Percentiles rank a stretch among this genome's conserved stretches.
Evolutionary conservation across 2,888 invertebrate genomes (phyloP).

Genomic region (Cabera pusaria): DNA sequence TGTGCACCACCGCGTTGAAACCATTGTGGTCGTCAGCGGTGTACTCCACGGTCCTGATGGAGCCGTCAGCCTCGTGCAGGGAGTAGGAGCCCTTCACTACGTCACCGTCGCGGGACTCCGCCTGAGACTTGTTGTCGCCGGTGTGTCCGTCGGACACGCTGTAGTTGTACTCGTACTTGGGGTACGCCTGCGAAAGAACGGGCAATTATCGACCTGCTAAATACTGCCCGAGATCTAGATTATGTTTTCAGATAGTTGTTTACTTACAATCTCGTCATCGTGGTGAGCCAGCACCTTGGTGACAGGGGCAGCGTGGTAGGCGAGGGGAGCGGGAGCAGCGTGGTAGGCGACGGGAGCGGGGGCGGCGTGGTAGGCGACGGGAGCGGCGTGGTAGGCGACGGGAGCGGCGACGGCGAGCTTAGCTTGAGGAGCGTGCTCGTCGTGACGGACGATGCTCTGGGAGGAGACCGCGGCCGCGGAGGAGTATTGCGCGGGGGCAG

Average conservation of each 20-base stretch:
- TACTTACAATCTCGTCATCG: slow-evolving; percentile 13
- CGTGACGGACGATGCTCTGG: slow-evolving; percentile 63
- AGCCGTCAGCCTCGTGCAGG: slow-evolving; percentile 82
- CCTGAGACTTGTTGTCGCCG: slow-evolving; percentile 82
- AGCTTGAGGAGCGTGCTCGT: slow-evolving; percentile 45
- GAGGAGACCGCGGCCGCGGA: slow-evolving; percentile 58
- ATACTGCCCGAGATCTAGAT: too few relatives aligned
- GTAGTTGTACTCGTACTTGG: slow-evolving; percentile 79
- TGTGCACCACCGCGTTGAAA: slow-evolving; percentile 65
- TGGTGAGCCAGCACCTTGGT: slow-evolving; percentile 23
- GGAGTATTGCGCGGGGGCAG: slow-evolving; percentile 59
- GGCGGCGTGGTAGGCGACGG: slow-evolving; percentile 42
- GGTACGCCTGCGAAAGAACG: slow-evolving; percentile 64
- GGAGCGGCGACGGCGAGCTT: too few relatives aligned
- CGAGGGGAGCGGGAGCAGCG: slow-evolving; percentile 40
- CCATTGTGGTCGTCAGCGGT: slow-evolving; percentile 80
- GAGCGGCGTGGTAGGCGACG: slow-evolving; percentile 30
- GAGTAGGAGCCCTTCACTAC: slow-evolving; percentile 81
- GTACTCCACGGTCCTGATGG: slow-evolving; percentile 81
- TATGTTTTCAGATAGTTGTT: neutral
- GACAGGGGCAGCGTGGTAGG: slow-evolving; percentile 33
- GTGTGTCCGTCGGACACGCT: slow-evolving; percentile 82
- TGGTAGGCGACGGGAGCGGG: slow-evolving; percentile 35
- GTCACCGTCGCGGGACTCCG: slow-evolving; percentile 79
- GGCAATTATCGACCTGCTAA: slow-evolving; percentile 9